Percentiles rank a stretch among this genome's conserved stretches.
phyloP scores from a whole-genome alignment of 1,140 invertebrate species.

The Papilio machaon region DNA sequence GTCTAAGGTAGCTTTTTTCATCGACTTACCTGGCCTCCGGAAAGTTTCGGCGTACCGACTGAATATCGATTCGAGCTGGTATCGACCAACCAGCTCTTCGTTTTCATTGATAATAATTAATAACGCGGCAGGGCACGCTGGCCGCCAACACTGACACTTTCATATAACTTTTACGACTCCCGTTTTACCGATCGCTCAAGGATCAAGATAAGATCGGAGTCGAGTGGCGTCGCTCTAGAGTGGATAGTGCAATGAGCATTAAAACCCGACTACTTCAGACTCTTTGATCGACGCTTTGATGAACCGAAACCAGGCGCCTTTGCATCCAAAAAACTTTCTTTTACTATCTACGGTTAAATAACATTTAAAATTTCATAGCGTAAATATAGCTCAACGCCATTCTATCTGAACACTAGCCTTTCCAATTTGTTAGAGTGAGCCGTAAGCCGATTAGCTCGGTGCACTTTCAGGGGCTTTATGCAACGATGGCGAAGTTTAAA shows the following conservation, averaged over 20 bases:
- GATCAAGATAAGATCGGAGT: constrained; percentile 66
- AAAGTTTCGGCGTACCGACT: constrained; percentile 39
- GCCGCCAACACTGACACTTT: constrained; percentile 57
- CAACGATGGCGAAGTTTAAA: constrained; percentile 61
- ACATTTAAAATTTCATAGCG: constrained; percentile 48
- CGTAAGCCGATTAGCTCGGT: constrained; percentile 68
- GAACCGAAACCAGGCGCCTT: constrained; percentile 55
- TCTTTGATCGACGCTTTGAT: constrained; percentile 66
- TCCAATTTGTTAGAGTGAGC: constrained; percentile 61
- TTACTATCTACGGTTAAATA: not conserved
- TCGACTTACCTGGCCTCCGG: constrained; percentile 62
- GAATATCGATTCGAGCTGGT: constrained; percentile 10
- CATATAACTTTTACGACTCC: constrained; percentile 75
- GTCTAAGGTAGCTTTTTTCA: constrained; percentile 61
- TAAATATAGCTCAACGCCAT: constrained; percentile 52
- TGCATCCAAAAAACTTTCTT: constrained; percentile 23
- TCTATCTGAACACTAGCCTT: constrained; percentile 50
- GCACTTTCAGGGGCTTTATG: constrained; percentile 62
- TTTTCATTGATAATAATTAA: constrained; percentile 74
- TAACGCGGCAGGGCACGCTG: constrained; percentile 49
- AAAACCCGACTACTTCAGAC: constrained; percentile 58
- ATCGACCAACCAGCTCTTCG: constrained; percentile 45
- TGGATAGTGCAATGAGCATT: constrained; percentile 62
- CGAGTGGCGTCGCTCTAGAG: constrained; percentile 59
- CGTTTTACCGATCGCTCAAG: constrained; percentile 74